A percentile compares a stretch with the other conserved stretches of the same genome.
Evolutionary conservation across 2,888 invertebrate genomes (phyloP).

Genomic region (Meandrusa payeni): DNA sequence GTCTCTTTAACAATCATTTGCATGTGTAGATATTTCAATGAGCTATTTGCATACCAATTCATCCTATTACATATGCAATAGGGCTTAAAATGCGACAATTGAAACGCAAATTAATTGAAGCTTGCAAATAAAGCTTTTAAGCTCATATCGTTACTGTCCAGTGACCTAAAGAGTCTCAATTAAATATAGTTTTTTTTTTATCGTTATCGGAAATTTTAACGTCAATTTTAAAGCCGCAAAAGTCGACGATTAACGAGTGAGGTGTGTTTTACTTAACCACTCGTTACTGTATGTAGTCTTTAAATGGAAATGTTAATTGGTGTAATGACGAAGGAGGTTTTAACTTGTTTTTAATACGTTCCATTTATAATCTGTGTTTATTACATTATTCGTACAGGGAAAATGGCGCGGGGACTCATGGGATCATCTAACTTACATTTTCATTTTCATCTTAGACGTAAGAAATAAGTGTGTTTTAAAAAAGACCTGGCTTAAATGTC

Average conservation of each 20-base stretch:
- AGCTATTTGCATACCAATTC: slow-evolving; percentile 17
- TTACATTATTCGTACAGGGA: too few species aligned
- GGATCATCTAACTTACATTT: too few species aligned
- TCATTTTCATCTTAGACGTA: too few species aligned
- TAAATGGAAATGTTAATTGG: slow-evolving; percentile 5
- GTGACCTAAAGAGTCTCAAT: slow-evolving; percentile 49
- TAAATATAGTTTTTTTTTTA: slow-evolving; percentile 41
- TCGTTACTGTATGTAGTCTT: slow-evolving; percentile 27
- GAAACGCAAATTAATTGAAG: slow-evolving; percentile 24
- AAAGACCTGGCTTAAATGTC: too few species aligned
- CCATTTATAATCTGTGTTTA: too few species aligned
- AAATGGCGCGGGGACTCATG: too few species aligned
- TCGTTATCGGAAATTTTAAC: slow-evolving; percentile 43
- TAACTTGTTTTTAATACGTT: too few species aligned
- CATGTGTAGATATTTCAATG: slow-evolving; percentile 34
- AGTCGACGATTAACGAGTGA: slow-evolving; percentile 31
- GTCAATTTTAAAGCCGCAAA: slow-evolving; percentile 31
- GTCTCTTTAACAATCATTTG: slow-evolving; percentile 43
- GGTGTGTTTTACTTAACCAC: slow-evolving; percentile 37
- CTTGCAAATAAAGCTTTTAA: slow-evolving; percentile 47
- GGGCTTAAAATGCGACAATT: slow-evolving; percentile 31
- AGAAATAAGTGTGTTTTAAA: too few species aligned
- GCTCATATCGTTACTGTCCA: slow-evolving; percentile 39
- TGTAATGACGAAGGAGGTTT: neutral
- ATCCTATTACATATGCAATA: slow-evolving; percentile 30